phyloP scores from a whole-genome alignment of 2,113 vertebrate genomes.

The Theropithecus gelada region DNA sequence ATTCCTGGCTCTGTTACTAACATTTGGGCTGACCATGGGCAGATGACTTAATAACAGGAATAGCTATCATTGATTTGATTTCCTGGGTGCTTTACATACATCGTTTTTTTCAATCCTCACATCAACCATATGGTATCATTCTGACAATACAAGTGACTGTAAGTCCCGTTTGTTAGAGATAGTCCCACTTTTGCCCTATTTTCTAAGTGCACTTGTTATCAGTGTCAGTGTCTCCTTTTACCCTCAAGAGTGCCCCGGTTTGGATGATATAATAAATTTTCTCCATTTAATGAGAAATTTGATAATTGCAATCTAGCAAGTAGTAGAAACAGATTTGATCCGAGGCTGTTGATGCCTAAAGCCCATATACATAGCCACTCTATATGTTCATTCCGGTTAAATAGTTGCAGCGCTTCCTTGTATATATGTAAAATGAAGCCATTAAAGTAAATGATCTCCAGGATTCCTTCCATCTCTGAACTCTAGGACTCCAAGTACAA shows the following conservation, averaged over 20 bases:
- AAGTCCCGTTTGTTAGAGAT: background rate
- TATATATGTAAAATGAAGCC: background rate
- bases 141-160: background rate
- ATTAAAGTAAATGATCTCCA: background rate
- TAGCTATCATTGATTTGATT: background rate
- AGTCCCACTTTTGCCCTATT: background rate
- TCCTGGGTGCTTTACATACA: background rate
- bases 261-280: slow-evolving; percentile 12
- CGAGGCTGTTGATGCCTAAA: background rate
- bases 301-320: background rate
- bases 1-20: background rate
- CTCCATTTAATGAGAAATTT: background rate
- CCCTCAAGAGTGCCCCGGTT: background rate
- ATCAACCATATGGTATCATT: background rate
- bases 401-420: background rate
- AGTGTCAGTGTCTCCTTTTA: background rate
- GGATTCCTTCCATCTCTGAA: background rate
- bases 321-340: background rate
- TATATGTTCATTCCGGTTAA: background rate
- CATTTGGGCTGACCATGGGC: background rate
- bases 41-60: background rate
- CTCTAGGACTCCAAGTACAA: background rate
- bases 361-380: background rate
- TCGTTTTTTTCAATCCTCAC: background rate
- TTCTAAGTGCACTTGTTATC: background rate